phyloP scores from a whole-genome alignment of 2,797 vertebrate genomes.

The Coluber constrictor region DNA sequence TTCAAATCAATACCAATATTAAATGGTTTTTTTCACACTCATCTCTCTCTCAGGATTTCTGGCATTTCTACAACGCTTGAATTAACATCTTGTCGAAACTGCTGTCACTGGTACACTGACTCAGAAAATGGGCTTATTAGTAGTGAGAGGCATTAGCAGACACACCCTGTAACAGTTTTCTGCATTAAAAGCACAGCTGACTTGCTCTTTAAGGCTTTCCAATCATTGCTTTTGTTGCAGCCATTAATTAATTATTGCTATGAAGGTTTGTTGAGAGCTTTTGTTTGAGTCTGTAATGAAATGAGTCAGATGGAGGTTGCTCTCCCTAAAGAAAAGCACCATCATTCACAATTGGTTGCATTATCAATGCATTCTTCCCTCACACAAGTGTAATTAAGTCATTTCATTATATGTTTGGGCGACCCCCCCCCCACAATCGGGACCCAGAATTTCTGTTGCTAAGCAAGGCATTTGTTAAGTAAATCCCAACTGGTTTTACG shows the following conservation, averaged over 20 bases:
- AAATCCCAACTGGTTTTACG: neutral
- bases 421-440: neutral
- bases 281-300: conserved; percentile 18
- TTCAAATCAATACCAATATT: neutral
- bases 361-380: conserved; percentile 5
- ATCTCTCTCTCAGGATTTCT: neutral
- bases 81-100: neutral
- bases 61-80: neutral
- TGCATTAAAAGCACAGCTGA: neutral
- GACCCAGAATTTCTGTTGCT: neutral
- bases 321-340: neutral
- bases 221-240: conserved; percentile 1
- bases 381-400: conserved; percentile 4
- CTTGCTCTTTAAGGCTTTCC: neutral
- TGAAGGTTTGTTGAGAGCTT: conserved; percentile 14
- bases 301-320: conserved; percentile 20
- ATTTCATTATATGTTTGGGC: neutral
- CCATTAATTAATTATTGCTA: conserved; percentile 29
- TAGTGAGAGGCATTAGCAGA: neutral
- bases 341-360: neutral
- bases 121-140: neutral
- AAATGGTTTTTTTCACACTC: neutral
- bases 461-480: neutral
- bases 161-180: neutral
- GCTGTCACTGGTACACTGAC: neutral